Evolutionary conservation across 2,113 vertebrate genomes (phyloP).

Genomic region (Rhynchomys soricoides): DNA sequence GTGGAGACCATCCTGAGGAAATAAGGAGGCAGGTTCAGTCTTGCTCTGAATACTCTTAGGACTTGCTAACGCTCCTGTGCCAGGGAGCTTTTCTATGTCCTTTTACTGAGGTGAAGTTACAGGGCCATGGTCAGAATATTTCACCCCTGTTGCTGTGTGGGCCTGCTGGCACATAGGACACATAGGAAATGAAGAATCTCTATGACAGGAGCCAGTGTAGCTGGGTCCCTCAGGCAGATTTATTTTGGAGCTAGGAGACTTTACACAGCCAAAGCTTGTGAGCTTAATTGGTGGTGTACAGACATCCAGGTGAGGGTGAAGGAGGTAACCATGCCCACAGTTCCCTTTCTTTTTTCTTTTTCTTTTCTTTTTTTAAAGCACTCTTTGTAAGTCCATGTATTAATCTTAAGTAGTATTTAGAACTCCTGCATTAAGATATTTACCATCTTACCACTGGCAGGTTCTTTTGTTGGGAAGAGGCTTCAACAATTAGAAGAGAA

Average conservation of each 20-base stretch:
- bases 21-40: background rate
- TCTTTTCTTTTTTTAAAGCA: no score
- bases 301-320: background rate
- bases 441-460: background rate
- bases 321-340: background rate
- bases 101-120: background rate
- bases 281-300: background rate
- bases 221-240: background rate
- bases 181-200: background rate
- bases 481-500: no score
- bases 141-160: background rate
- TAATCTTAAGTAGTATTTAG: slow-evolving; percentile 76
- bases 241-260: background rate
- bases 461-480: slow-evolving; percentile 35
- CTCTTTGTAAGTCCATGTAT: slow-evolving; percentile 81
- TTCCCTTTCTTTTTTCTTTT: no score
- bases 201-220: background rate
- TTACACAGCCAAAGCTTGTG: accelerated
- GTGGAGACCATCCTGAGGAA: background rate
- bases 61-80: background rate
- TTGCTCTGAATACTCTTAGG: background rate
- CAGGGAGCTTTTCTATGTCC: background rate
- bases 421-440: slow-evolving; percentile 50
- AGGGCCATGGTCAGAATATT: background rate
- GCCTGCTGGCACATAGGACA: background rate